A percentile compares a stretch with the other conserved stretches of the same genome.
Evolutionary conservation across 2,797 vertebrate genomes (phyloP).

Genomic region (Amphiprion clarkii): DNA sequence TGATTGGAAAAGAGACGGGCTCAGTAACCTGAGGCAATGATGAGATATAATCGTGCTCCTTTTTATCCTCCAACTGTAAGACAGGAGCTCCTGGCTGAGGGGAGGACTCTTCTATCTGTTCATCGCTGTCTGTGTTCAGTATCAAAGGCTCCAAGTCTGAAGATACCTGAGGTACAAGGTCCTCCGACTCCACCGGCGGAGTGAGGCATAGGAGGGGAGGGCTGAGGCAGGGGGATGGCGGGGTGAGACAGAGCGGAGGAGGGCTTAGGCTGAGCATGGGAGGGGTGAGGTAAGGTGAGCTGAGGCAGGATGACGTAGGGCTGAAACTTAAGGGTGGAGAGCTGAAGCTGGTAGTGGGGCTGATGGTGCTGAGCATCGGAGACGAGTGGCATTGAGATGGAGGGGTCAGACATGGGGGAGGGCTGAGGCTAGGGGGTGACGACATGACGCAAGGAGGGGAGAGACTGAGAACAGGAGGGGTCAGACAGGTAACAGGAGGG

Average conservation of each 20-base stretch:
- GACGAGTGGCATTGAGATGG: slow-evolving; percentile 67
- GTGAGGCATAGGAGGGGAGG: slow-evolving; percentile 79
- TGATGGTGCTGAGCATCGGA: slow-evolving; percentile 47
- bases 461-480: slow-evolving; percentile 69
- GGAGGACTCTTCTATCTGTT: slow-evolving; percentile 62
- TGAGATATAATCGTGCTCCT: slow-evolving; percentile 62
- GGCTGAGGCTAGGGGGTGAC: slow-evolving; percentile 66
- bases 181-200: slow-evolving; percentile 66
- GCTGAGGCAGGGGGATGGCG: slow-evolving; percentile 74
- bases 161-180: slow-evolving; percentile 74
- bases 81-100: slow-evolving; percentile 60
- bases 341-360: slow-evolving; percentile 65
- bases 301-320: slow-evolving; percentile 78
- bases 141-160: slow-evolving; percentile 73
- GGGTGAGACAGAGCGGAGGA: slow-evolving; percentile 70
- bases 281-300: slow-evolving; percentile 81
- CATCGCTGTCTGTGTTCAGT: slow-evolving; percentile 63
- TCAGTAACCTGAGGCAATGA: slow-evolving; percentile 63
- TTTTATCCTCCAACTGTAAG: slow-evolving; percentile 63
- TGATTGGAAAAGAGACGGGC: slow-evolving; percentile 74
- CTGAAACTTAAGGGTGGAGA: slow-evolving; percentile 76
- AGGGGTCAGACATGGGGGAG: slow-evolving; percentile 71
- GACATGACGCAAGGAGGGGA: slow-evolving; percentile 70
- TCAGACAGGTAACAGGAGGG: slow-evolving; percentile 58
- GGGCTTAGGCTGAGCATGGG: slow-evolving; percentile 79